Evolutionary conservation across 2,113 vertebrate genomes (phyloP).

Genomic region (Menura novaehollandiae): DNA sequence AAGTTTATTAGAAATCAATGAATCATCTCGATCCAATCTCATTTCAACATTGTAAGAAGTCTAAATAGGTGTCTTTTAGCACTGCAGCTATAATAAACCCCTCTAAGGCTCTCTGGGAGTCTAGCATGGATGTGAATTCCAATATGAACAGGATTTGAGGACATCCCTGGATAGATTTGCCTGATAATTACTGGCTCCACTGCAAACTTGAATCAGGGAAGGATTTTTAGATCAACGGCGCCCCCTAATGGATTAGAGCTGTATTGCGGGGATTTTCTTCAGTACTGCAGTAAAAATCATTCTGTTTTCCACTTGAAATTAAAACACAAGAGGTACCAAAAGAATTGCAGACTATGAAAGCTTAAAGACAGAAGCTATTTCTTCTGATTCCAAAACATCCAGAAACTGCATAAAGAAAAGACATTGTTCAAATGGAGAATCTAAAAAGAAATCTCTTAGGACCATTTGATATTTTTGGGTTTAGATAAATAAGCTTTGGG

Average conservation of each 20-base stretch:
- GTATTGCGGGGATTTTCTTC: background rate
- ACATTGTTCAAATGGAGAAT: background rate
- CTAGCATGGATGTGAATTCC: slow-evolving; percentile 59
- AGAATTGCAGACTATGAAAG: background rate
- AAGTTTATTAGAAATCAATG: slow-evolving; percentile 66
- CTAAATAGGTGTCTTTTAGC: slow-evolving; percentile 66
- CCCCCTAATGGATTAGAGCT: slow-evolving; percentile 8
- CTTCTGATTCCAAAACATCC: background rate
- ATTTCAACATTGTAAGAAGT: slow-evolving; percentile 52
- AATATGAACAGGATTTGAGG: slow-evolving; percentile 55
- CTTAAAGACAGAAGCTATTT: background rate
- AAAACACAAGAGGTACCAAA: background rate
- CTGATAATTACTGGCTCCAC: background rate
- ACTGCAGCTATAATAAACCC: slow-evolving; percentile 62
- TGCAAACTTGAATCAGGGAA: background rate
- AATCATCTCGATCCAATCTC: slow-evolving; percentile 53
- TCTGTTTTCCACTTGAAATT: background rate
- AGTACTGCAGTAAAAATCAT: background rate
- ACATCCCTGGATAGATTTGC: slow-evolving; percentile 39
- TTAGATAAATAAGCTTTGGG: background rate
- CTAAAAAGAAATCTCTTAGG: background rate
- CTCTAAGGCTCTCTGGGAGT: slow-evolving; percentile 40
- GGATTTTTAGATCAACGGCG: slow-evolving; percentile 26
- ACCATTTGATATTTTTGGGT: background rate
- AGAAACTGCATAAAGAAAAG: background rate